Evolutionary conservation across 2,888 invertebrate genomes (phyloP), one percentile per base, ranked within the genome.

Genomic region (Leptothorax acervorum): DNA sequence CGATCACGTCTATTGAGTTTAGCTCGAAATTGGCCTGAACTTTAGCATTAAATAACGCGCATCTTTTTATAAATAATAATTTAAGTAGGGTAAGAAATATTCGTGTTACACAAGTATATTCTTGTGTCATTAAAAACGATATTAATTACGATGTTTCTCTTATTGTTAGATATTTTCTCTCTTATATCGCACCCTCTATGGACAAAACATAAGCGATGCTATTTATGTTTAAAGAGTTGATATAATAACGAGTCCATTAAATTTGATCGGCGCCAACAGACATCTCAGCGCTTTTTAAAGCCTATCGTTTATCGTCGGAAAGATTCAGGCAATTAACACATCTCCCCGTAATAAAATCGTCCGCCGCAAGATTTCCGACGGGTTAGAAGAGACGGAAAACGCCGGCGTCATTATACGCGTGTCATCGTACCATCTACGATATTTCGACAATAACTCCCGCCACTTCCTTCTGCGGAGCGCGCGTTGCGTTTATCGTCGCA

Each of bases 391-490:
- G 12, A 35, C 79, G 79, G 63, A 45, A 65, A 63, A 55, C 23
- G 6, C 78, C 78, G 75, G 60, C 62, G 5, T 48, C 75, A 63
- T 82, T 51, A 53, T 51, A 53, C 39, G 42, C 62, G 28, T 15
- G 82, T 63, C 78, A n/a, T 82, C 53, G 79, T 57, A 48, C 45
- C 79, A 18, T 82, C 78, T 63, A 23, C 23, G 23, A 23, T 23
- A 65, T 78, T 76, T 55, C 78, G 55, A 53, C 31, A n/a, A 78
- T 82, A 78, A 82, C 78, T 82, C 45, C 62, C 63, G 82, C 63
- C 82, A 48, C 63, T 82, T 78, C 53, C 78, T 42, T 65, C 78
- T 63, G 62, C 76, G 68, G 35, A 15, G 48, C 76, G 55, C 28
- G 81, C 75, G 75, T 60, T 28, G 39, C 48, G 35, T 68, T 65